These are phyloP conservation scores for Pogonognathellus flavescens DNA, from an alignment of 1,140 invertebrate genomes.

Conservation along the genomic window DNA sequence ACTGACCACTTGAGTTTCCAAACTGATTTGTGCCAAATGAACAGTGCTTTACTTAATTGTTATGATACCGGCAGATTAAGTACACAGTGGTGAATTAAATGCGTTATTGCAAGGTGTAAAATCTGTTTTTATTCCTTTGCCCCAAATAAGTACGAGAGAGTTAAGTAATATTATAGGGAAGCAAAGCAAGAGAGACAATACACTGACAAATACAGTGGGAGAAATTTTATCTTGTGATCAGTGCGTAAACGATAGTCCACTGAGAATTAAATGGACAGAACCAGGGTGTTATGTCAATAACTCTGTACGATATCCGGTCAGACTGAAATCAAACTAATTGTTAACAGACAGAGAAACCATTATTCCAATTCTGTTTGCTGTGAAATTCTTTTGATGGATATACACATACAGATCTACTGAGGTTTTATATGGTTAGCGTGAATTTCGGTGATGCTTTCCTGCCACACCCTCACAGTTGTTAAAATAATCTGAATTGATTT, in stretches of 20 bases:
- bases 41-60: no score
- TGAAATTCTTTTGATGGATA: not conserved
- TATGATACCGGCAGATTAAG: no score
- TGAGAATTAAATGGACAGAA: not conserved
- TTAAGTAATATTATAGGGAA: no score
- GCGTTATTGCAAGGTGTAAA: no score
- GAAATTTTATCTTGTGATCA: no score
- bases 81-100: no score
- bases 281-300: not conserved
- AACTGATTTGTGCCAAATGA: not conserved
- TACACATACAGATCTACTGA: no score
- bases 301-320: slow-evolving; percentile 10
- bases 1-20: not conserved
- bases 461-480: slow-evolving; percentile 32
- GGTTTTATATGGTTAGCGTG: no score
- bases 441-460: not conserved
- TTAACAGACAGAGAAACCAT: slow-evolving; percentile 8
- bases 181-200: not conserved
- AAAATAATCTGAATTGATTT: slow-evolving; percentile 27
- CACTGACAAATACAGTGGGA: not conserved
- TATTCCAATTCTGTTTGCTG: not conserved
- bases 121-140: no score
- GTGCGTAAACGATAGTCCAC: not conserved
- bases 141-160: no score
- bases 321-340: slow-evolving; percentile 40